phyloP scores from a whole-genome alignment of 2,797 vertebrate genomes.

The Falco berigora region DNA sequence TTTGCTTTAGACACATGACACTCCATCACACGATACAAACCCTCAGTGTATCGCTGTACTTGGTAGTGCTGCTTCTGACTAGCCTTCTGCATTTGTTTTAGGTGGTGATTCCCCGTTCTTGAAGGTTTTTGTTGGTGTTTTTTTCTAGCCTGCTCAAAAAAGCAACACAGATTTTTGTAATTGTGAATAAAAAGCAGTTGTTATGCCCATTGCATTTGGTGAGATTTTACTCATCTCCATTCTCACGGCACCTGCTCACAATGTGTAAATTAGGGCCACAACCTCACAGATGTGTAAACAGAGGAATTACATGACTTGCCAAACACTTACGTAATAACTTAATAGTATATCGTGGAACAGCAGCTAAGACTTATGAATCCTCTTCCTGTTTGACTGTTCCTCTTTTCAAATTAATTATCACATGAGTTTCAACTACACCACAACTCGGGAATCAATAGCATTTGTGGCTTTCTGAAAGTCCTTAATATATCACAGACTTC shows the following conservation, averaged over 20 bases:
- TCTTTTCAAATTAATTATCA: background rate
- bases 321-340: constrained; percentile 35
- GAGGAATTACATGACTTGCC: constrained; percentile 23
- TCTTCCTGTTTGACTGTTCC: constrained; percentile 24
- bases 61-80: background rate
- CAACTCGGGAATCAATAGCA: background rate
- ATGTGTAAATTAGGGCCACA: constrained; percentile 15
- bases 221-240: background rate
- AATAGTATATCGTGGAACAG: constrained; percentile 29
- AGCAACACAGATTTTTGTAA: background rate
- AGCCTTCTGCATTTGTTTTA: background rate
- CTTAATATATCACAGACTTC: background rate
- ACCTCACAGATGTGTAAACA: constrained; percentile 18
- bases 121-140: background rate
- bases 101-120: background rate
- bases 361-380: background rate
- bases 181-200: background rate
- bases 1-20: background rate
- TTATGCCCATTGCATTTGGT: background rate
- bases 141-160: background rate
- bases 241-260: constrained; percentile 4
- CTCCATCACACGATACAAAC: background rate
- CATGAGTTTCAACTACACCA: background rate
- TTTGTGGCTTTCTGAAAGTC: background rate
- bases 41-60: background rate